Conservation (phyloP, 37 sponge, comb jelly and placozoan species). For the Geodia barretti region DNA sequence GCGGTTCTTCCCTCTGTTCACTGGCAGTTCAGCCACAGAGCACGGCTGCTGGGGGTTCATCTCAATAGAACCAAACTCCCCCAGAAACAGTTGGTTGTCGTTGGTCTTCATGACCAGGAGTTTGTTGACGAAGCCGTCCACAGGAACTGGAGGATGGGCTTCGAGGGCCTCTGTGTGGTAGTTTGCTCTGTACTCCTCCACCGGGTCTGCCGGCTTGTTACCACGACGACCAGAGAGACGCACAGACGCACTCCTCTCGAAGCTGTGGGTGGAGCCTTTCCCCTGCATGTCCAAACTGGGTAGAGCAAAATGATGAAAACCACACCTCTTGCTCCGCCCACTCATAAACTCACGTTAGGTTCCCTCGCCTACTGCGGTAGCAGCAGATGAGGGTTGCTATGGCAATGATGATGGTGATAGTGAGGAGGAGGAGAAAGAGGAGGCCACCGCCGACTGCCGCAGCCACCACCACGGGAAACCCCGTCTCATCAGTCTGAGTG, state of each 20-base stretch:
- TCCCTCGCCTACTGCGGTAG: background rate
- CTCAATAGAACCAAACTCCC: constrained; percentile 77
- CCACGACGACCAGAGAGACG: constrained; percentile 4
- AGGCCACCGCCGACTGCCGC: constrained; percentile 10
- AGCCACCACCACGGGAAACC: constrained; percentile 25
- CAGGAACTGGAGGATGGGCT: constrained; percentile 64
- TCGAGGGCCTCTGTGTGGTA: constrained; percentile 51
- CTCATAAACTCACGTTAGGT: background rate
- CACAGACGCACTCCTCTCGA: background rate
- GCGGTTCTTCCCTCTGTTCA: constrained; percentile 73
- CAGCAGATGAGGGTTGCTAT: constrained; percentile 27
- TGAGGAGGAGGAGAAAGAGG: constrained; percentile 14
- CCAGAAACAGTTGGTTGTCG: constrained; percentile 79
- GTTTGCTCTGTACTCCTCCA: constrained; percentile 52
- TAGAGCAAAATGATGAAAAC: no score
- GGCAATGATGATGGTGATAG: no score
- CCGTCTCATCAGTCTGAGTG: no score
- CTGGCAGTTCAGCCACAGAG: constrained; percentile 5
- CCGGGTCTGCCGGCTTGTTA: constrained; percentile 56
- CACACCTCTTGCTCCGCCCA: no score
- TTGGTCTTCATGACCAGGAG: constrained; percentile 66
- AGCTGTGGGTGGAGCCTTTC: background rate
- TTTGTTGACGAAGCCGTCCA: constrained; percentile 44
- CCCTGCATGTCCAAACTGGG: background rate
- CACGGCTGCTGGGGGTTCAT: constrained; percentile 16